Percentiles rank a stretch among this genome's conserved stretches.
These are phyloP conservation scores for Scomber scombrus DNA, from an alignment of 2,113 vertebrate genomes.

Conservation along the genomic window DNA sequence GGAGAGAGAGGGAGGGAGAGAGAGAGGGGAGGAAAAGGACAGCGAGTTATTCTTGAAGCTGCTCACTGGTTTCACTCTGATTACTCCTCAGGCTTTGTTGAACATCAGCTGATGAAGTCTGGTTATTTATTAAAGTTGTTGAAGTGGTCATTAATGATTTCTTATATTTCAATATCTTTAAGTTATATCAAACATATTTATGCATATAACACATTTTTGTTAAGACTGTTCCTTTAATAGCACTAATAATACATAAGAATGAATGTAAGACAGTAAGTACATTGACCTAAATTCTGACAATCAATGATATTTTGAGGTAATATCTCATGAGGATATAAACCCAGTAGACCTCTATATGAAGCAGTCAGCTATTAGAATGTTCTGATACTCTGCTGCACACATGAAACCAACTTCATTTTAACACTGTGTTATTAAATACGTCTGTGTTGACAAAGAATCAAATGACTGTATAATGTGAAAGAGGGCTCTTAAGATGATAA, in stretches of 20 bases:
- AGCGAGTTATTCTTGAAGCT: conserved; percentile 45
- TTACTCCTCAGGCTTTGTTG: conserved; percentile 37
- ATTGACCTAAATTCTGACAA: too few species aligned
- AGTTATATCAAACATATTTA: background rate
- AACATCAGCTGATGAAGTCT: conserved; percentile 24
- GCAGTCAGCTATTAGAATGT: too few species aligned
- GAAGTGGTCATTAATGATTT: background rate
- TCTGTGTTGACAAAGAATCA: too few species aligned
- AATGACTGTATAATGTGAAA: too few species aligned
- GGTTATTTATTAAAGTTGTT: background rate
- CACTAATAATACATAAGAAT: background rate
- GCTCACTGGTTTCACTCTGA: conserved; percentile 44
- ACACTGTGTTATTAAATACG: too few species aligned
- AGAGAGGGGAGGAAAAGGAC: conserved; percentile 63
- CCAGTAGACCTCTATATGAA: too few species aligned
- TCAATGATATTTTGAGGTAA: too few species aligned
- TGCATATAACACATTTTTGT: background rate
- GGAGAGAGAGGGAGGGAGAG: conserved; percentile 34
- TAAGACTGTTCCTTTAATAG: background rate
- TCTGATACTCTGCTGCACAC: too few species aligned
- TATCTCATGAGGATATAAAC: too few species aligned
- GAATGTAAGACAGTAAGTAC: too few species aligned
- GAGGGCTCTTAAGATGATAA: too few species aligned
- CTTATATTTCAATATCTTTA: background rate
- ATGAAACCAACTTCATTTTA: too few species aligned